A percentile compares a stretch with the other conserved stretches of the same genome.
Evolutionary conservation across 2,797 vertebrate genomes (phyloP).

Genomic region (Dromococcyx pavoninus): DNA sequence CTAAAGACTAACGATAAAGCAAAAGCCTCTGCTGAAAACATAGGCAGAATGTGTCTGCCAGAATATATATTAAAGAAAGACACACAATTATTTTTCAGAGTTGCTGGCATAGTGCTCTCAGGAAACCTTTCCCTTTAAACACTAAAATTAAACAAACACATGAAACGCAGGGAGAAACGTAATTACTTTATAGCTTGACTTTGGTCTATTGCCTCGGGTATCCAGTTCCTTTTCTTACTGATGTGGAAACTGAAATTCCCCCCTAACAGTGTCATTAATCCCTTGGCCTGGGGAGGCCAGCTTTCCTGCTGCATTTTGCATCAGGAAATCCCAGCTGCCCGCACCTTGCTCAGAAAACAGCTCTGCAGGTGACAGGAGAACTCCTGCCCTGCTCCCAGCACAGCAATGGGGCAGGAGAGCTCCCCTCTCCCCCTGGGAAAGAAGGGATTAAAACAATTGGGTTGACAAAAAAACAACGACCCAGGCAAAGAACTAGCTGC

Average conservation of each 20-base stretch:
- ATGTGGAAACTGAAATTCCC: conserved; percentile 62
- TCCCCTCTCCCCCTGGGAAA: neutral
- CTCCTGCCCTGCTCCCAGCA: neutral
- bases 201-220: conserved; percentile 62
- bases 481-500: neutral
- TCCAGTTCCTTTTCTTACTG: conserved; percentile 63
- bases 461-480: neutral
- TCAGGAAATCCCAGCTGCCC: conserved; percentile 51
- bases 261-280: conserved; percentile 60
- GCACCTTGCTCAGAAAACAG: neutral
- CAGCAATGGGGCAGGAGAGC: neutral
- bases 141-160: conserved; percentile 67
- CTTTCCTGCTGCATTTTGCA: conserved; percentile 60
- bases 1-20: conserved; percentile 20
- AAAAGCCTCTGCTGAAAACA: conserved; percentile 39
- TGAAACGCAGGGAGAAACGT: conserved; percentile 60
- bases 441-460: neutral
- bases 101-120: conserved; percentile 40
- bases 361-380: conserved; percentile 36
- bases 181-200: conserved; percentile 70
- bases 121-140: conserved; percentile 67
- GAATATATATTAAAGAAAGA: conserved; percentile 49
- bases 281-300: conserved; percentile 30
- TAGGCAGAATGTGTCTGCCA: conserved; percentile 8
- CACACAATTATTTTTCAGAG: conserved; percentile 55